A percentile compares a stretch with the other conserved stretches of the same genome.
phyloP scores from a whole-genome alignment of 2,797 vertebrate genomes.

The Eulemur albifrons region DNA sequence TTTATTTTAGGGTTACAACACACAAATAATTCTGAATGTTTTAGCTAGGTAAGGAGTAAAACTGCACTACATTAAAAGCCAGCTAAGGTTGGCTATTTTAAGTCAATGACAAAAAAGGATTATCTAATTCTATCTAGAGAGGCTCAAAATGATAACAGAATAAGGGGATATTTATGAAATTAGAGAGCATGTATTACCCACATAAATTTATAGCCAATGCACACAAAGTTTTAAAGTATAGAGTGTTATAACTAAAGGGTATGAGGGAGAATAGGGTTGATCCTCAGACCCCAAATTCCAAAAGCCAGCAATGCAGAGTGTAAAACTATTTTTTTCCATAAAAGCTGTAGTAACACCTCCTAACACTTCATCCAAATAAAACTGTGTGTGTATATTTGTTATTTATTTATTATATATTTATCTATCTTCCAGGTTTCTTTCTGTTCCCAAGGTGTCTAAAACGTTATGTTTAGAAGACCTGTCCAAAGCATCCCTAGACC shows the following conservation, averaged over 20 bases:
- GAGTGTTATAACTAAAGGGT: neutral
- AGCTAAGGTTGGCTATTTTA: neutral
- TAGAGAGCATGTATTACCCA: neutral
- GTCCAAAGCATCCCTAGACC: neutral
- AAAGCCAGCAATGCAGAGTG: neutral
- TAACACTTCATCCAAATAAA: neutral
- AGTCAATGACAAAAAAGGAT: neutral
- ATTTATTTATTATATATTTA: neutral
- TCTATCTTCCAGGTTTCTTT: conserved; percentile 19
- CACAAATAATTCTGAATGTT: neutral
- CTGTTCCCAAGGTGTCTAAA: neutral
- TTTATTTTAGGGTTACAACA: neutral
- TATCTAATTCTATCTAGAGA: conserved; percentile 4
- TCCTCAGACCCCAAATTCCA: neutral
- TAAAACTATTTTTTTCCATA: neutral
- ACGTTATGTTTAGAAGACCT: neutral
- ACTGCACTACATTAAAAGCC: neutral
- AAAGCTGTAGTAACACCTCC: neutral
- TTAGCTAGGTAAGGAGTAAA: neutral
- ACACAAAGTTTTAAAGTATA: neutral
- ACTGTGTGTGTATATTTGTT: neutral
- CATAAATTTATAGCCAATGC: neutral
- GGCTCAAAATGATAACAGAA: neutral
- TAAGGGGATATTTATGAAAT: neutral
- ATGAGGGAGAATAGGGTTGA: neutral